Base-by-base conservation (phyloP, 2,113 vertebrate species). In the Ceratotherium simum region DNA sequence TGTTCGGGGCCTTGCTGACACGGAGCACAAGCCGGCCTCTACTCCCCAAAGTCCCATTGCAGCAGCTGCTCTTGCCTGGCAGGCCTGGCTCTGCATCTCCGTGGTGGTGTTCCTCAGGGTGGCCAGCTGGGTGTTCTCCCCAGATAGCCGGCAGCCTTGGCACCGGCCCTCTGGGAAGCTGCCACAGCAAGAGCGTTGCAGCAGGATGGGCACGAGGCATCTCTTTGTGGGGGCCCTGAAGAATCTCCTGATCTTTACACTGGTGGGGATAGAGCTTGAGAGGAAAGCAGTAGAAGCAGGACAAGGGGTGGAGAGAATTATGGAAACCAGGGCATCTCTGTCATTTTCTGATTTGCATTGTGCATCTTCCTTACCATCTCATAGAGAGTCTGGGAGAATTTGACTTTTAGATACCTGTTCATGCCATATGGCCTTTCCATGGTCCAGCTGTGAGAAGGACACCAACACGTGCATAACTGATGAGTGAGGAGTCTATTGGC, bases 51-150 rank as follows among this genome's bases (percentile, higher is more conserved):
- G 97, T 33, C n/a, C 91, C 93, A 54, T 91, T 8, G 91, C 73
- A 95, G 29, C 98, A 98, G 96, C 98, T 98, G 98, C 60, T 95
- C 95, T 56, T n/a, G 81, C 81, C 69, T 81, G 81, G 91, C 91
- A 29, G 65, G 96, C 78, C 97, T 36, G 85, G 95, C 62, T 80
- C 78, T 42, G 72, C 7, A 2, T 81, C 92, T 82, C 84, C 21
- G 14, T 16, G 42, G 48, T 83, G 72, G 56, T 82, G 65, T 31
- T 94, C 94, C 85, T 87, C 4, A 0, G 91, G 92, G 78, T 89
- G 72, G 72, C 94, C 97, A 97, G 96, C 97, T 96, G 96, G 96
- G 85, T 91, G 78, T 79, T 73, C 91, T 95, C 95, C 95, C 91
- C 72, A 62, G 93, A 93, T 33, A 95, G 95, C 96, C 94, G 8